Conservation (phyloP, 2,888 invertebrate species). For the Poecilobothrus nobilitatus region DNA sequence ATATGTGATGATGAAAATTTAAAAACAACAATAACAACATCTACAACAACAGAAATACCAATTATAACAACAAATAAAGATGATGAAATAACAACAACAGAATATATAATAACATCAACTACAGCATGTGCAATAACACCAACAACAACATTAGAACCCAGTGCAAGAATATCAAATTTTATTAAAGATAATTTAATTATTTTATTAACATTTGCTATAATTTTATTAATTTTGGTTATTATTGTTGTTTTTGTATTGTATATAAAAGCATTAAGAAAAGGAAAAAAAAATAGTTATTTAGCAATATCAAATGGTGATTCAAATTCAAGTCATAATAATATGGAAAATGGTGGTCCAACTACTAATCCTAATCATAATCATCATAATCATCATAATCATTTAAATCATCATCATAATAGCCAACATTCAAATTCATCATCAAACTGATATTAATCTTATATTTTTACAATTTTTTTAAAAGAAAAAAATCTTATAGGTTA, state of each 20-base stretch:
- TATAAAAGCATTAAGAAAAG: not conserved
- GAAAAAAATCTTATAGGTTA: too few species aligned
- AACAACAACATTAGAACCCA: not conserved
- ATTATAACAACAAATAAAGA: not conserved
- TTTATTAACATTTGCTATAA: not conserved
- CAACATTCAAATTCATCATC: not conserved
- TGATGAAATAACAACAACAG: not conserved
- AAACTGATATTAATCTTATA: not conserved
- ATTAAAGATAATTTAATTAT: not conserved
- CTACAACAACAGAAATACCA: not conserved
- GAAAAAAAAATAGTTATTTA: not conserved
- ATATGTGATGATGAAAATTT: slow-evolving; percentile 17
- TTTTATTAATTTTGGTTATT: not conserved
- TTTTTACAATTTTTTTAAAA: too few species aligned
- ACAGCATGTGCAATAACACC: not conserved
- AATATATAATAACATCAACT: not conserved
- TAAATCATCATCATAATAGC: not conserved
- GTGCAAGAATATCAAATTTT: not conserved
- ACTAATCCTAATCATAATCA: not conserved
- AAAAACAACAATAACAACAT: not conserved
- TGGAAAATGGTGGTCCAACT: not conserved
- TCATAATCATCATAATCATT: too few species aligned
- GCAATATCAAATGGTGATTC: not conserved
- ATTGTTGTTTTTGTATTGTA: not conserved
- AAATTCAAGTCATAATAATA: not conserved